phyloP scores from a whole-genome alignment of 2,797 vertebrate genomes.

The Holocentrus rufus region DNA sequence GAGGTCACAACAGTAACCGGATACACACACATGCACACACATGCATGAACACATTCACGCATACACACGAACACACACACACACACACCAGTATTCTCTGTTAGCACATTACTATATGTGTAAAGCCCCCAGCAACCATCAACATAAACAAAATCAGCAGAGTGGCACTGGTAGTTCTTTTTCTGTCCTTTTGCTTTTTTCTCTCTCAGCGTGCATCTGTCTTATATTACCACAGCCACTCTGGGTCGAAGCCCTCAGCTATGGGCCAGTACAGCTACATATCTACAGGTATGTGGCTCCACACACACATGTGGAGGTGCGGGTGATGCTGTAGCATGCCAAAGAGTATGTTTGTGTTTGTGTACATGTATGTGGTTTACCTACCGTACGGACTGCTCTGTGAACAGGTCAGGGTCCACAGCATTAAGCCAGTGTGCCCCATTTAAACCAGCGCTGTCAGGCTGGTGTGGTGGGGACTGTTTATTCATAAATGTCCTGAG shows the following conservation, averaged over 20 bases:
- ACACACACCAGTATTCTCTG: slow-evolving; percentile 39
- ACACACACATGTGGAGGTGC: slow-evolving; percentile 54
- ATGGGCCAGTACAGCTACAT: slow-evolving; percentile 37
- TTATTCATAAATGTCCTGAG: slow-evolving; percentile 83
- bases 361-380: slow-evolving; percentile 52
- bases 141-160: slow-evolving; percentile 72
- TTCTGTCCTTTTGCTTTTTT: neutral
- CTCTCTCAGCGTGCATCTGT: slow-evolving; percentile 69
- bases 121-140: slow-evolving; percentile 67
- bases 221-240: slow-evolving; percentile 63
- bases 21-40: slow-evolving; percentile 20
- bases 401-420: slow-evolving; percentile 82
- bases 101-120: slow-evolving; percentile 65
- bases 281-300: slow-evolving; percentile 30
- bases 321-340: slow-evolving; percentile 38
- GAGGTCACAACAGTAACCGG: slow-evolving; percentile 66
- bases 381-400: slow-evolving; percentile 73
- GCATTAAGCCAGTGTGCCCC: slow-evolving; percentile 86
- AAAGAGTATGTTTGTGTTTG: slow-evolving; percentile 27
- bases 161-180: slow-evolving; percentile 35
- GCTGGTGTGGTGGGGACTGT: slow-evolving; percentile 47
- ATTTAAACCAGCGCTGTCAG: slow-evolving; percentile 64
- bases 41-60: slow-evolving; percentile 23
- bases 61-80: slow-evolving; percentile 31
- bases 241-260: slow-evolving; percentile 53